Evolutionary conservation across 2,888 invertebrate genomes (phyloP), one percentile per base, ranked within the genome.

Genomic region (Sipha maydis): DNA sequence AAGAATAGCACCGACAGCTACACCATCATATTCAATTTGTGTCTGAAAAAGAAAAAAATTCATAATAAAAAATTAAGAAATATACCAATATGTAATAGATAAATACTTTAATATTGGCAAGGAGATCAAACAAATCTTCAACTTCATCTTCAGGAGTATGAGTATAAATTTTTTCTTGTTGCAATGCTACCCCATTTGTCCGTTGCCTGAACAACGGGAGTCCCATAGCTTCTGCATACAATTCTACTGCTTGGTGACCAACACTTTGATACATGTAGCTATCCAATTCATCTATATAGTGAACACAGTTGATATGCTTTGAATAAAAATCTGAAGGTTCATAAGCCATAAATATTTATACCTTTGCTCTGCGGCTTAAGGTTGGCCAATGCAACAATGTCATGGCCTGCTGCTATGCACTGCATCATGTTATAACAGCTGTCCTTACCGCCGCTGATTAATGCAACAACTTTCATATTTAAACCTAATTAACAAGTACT

Each of bases 261-360:
- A 99, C 99, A 83, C 98, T 98, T 93, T 99, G 99, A 92, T 99
- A 99, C 99, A 99, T 99, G 92, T 97, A 99, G 92, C 98, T 98
- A 92, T 99, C 98, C 91, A 98, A 92, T 92, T 98, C 98, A 94
- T 96, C 96, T 95, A 92, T 95, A 92, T 73, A 92, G 92, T 90
- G 83, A 89, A 90, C 17, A 89, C 67, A 73, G 56, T 89, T 79
- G 77, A 78, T 69, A 85, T 90, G 89, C 21, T 88, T 89, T 34
- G 31, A 67, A 67, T 38, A n/a, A n/a, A 56, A 38, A 67, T 67
- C 38, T 25, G 8, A 11, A 19, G 4, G 61, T 28, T 3, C 19
- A 1, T 25, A 28, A 48, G 14, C 48, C 21, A 69, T n/a, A 67
- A 67, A 25, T 79, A 48, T 83, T 89, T 25, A 92, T 93, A 95